Evolutionary conservation across 1,140 invertebrate species (phyloP), one percentile per base, ranked within the genome.

Genomic region (Ceratosolen fusciceps): DNA sequence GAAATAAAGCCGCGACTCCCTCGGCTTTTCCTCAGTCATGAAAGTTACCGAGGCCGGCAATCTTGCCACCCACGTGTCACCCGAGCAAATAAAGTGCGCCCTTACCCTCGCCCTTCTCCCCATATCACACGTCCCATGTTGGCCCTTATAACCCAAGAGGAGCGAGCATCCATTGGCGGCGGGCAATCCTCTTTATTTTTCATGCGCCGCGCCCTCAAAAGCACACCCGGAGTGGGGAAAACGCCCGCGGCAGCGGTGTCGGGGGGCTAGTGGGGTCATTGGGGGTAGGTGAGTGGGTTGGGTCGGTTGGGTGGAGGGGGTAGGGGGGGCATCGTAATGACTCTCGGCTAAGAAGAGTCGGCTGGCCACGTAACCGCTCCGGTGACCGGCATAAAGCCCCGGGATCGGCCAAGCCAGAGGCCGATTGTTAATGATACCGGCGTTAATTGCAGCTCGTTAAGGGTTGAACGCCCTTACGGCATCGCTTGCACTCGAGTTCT

Each of bases 401-500:
- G 12, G 34, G 31, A 37, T 39, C 39, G 37, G 62, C 37, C 34
- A 67, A 39, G 26, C 39, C 74, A 60, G 34, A 31, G 67, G 73
- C 49, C 71, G 71, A 82, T 83, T 81, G 68, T 75, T 83, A 83
- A 84, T 84, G 83, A 83, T 80, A 83, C 72, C 81, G 60, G 74
- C 82, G 81, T 82, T 85, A 86, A 86, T 84, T 83, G 81, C 81
- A 80, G 79, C 82, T 84, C 83, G 83, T 86, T 86, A 85, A 82
- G 75, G 77, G 65, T 21, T 4, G 24, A 31, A 29, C 29, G 58
- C 74, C 56, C n/a, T n/a, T 19, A 52, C 39, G 5, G 49, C 3
- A 16, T 52, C 19, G 12, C 12, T n/a, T n/a, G n/a, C n/a, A n/a
- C n/a, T n/a, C n/a, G n/a, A n/a, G n/a, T 43, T 43, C 39, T 43